Base-by-base conservation (phyloP, 1,140 invertebrate genomes). In the Dendroctonus valens region DNA sequence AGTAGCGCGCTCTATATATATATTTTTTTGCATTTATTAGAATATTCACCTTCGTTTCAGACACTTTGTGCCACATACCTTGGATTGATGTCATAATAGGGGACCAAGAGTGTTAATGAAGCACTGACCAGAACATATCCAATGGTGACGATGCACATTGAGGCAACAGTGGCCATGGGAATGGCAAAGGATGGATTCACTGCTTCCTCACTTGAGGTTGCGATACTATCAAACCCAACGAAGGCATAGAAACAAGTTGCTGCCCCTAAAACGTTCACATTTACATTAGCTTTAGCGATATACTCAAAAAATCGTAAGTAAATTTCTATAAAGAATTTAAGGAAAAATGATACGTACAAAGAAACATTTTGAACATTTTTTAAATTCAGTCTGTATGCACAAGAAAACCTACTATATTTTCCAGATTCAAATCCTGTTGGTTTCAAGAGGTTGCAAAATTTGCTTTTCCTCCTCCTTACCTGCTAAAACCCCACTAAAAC, bases 241-340 rank as follows among this genome's bases (percentile, higher is more conserved):
- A 91, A 96, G 0, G 92, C 92, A 73, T 93, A 96, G 73, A 96
- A 95, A 78, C 91, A 94, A 5, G 91, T 91, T 0, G 93, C 93
- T 4, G 93, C 92, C 14, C 91, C 92, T 68, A 39, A 51, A 58
- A n/a, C 11, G 8, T n/a, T n/a, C n/a, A n/a, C n/a, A n/a, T n/a
- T n/a, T n/a, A n/a, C n/a, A n/a, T n/a, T n/a, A n/a, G n/a, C n/a
- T n/a, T n/a, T n/a, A n/a, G n/a, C n/a, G n/a, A n/a, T n/a, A n/a
- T n/a, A n/a, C n/a, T n/a, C n/a, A n/a, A n/a, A n/a, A n/a, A n/a
- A n/a, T n/a, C n/a, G n/a, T n/a, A n/a, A n/a, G n/a, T n/a, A n/a
- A n/a, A n/a, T n/a, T n/a, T n/a, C n/a, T n/a, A n/a, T n/a, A n/a
- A n/a, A n/a, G n/a, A n/a, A n/a, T n/a, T n/a, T n/a, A n/a, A n/a